These are phyloP conservation scores for Hirudo medicinalis DNA, from an alignment of 1,140 invertebrate genomes.

Conservation along the genomic window DNA sequence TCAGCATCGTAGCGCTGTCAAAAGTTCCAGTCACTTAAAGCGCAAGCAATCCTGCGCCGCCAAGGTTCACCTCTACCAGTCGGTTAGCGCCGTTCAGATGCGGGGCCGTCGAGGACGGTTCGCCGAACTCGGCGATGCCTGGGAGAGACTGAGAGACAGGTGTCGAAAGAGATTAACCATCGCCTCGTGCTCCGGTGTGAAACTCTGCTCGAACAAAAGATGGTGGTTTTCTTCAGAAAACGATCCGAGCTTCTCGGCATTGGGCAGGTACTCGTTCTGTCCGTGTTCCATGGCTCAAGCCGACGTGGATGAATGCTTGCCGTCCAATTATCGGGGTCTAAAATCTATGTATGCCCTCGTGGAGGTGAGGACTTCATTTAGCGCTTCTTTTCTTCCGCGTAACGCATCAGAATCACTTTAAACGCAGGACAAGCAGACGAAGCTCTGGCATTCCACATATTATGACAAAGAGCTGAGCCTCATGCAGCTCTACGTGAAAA, in stretches of 20 bases:
- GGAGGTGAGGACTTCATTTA: not conserved
- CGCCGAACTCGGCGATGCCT: not conserved
- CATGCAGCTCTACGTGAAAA: conserved; percentile 56
- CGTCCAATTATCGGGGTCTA: not conserved
- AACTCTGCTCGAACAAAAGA: not conserved
- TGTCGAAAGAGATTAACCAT: too few relatives aligned
- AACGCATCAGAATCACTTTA: not conserved
- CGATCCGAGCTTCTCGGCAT: not conserved
- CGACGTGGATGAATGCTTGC: not conserved
- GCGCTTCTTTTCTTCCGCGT: not conserved
- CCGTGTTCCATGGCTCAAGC: not conserved
- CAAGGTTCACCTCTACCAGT: not conserved
- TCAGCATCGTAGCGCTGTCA: not conserved
- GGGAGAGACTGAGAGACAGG: not conserved
- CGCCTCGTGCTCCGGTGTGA: not conserved
- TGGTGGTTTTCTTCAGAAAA: not conserved
- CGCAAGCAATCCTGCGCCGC: not conserved
- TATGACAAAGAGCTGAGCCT: conserved; percentile 55
- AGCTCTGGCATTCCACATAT: conserved; percentile 54
- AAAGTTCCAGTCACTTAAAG: not conserved
- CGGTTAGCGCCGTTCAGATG: not conserved
- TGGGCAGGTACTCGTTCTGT: not conserved
- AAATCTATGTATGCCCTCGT: not conserved
- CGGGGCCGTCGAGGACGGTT: not conserved
- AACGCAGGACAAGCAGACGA: conserved; percentile 55